phyloP scores from a whole-genome alignment of 2,888 invertebrate genomes.

The Cancer borealis region DNA sequence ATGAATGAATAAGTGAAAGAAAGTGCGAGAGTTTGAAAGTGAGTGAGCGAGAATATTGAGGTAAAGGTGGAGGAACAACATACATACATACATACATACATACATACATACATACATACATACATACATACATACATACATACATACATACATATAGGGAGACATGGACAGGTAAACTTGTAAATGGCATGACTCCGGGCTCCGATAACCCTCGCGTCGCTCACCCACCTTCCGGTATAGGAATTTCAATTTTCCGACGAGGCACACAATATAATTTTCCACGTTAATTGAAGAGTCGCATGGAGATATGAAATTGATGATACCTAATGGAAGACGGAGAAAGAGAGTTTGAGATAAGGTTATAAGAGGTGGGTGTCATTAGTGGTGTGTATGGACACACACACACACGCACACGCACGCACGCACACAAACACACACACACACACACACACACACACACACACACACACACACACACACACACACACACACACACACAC shows the following conservation, averaged over 20 bases:
- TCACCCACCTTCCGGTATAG: background rate
- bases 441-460: background rate
- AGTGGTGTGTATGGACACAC: background rate
- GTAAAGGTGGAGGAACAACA: background rate
- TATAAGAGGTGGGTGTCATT: background rate
- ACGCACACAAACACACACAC: background rate
- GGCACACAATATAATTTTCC: background rate
- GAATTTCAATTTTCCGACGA: background rate
- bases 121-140: background rate
- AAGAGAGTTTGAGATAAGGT: background rate
- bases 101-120: background rate
- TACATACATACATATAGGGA: background rate
- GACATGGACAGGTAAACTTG: constrained; percentile 5
- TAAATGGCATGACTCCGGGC: constrained; percentile 26
- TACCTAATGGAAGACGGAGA: background rate
- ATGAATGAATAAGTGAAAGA: background rate
- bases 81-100: constrained; percentile 2
- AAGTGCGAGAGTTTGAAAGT: background rate
- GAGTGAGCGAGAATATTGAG: constrained; percentile 17
- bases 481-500: background rate
- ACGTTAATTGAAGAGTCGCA: constrained; percentile 11
- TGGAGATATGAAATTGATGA: background rate
- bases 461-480: background rate
- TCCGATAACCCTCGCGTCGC: background rate
- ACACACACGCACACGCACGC: background rate